A percentile compares a stretch with the other conserved stretches of the same genome.
phyloP scores from a whole-genome alignment of 2,113 vertebrate species.

The Pituophis catenifer region DNA sequence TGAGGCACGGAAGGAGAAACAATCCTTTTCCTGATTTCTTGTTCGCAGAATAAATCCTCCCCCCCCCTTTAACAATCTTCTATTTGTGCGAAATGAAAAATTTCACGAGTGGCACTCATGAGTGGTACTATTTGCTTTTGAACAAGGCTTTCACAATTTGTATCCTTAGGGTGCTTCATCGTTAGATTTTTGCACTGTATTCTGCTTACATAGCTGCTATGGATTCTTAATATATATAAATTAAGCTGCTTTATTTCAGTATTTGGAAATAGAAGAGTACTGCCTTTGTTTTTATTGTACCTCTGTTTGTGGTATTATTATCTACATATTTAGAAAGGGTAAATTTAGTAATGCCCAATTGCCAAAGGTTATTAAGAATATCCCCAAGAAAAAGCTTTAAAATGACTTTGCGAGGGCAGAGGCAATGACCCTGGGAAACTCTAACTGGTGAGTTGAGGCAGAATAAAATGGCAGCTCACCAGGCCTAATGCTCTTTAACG shows the following conservation, averaged over 20 bases:
- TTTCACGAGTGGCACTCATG: neutral
- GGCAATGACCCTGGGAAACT: neutral
- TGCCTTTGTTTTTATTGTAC: neutral
- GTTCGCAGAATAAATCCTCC: neutral
- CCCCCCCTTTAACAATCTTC: neutral
- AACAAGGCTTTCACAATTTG: neutral
- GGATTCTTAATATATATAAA: neutral
- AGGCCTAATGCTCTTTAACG: neutral
- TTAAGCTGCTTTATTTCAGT: neutral
- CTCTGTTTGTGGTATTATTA: neutral
- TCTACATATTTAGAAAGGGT: neutral
- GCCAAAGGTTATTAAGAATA: neutral
- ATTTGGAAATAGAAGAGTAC: neutral
- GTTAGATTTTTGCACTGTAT: neutral
- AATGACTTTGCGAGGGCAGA: neutral
- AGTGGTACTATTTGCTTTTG: neutral
- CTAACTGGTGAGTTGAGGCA: neutral
- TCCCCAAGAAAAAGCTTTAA: neutral
- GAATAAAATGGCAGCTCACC: neutral
- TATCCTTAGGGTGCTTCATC: neutral
- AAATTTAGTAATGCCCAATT: too few relatives aligned
- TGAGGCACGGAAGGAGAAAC: neutral
- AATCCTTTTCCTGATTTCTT: neutral
- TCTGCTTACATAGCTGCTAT: neutral
- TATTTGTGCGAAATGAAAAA: neutral